Evolutionary conservation across 37 sponge, comb jelly and placozoan genomes (phyloP).

Genomic region (Lycopodina hypogea): DNA sequence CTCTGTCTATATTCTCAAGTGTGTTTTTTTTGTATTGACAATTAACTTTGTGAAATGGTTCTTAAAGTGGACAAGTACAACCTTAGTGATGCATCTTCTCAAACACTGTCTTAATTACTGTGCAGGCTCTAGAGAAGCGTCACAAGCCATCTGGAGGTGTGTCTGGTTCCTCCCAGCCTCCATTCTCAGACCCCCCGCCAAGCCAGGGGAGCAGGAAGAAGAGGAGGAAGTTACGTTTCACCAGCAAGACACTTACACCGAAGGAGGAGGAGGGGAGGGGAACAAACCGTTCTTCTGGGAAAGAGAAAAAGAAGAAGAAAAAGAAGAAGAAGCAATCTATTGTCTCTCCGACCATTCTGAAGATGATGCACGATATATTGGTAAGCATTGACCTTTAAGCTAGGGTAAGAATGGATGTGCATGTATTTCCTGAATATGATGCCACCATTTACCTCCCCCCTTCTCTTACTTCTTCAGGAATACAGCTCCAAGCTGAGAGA

Average conservation of each 20-base stretch:
- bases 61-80: no score
- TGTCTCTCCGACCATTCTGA: not conserved
- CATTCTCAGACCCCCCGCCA: constrained; percentile 7
- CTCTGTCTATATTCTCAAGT: no score
- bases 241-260: not conserved
- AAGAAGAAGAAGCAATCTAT: not conserved
- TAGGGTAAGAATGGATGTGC: no score
- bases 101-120: no score
- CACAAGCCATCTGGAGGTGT: not conserved
- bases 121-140: constrained; percentile 62
- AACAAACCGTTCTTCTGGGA: not conserved
- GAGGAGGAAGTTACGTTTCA: not conserved
- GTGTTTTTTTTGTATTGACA: no score
- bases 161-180: constrained; percentile 17
- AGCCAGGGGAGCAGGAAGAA: constrained; percentile 6
- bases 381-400: no score
- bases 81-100: no score
- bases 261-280: constrained; percentile 6
- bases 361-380: not conserved
- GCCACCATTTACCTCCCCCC: no score
- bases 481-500: constrained; percentile 30
- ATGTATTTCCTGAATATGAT: no score
- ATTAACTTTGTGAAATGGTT: no score
- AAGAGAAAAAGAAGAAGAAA: constrained; percentile 5
- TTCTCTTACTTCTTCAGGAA: not conserved